These are phyloP conservation scores for Bovichtus variegatus DNA, from an alignment of 2,797 vertebrate genomes.

Conservation along the genomic window DNA sequence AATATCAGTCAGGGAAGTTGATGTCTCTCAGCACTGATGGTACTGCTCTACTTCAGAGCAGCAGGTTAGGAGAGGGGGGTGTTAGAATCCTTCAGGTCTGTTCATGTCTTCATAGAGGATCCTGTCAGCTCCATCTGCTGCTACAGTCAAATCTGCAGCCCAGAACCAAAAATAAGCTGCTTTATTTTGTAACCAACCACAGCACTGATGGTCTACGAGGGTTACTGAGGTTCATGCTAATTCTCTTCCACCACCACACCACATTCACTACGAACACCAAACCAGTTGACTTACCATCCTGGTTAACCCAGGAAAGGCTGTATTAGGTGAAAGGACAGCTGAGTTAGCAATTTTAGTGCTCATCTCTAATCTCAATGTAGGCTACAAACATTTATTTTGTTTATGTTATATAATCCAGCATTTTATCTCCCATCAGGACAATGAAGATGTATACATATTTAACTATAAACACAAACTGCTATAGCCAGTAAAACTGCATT, in stretches of 20 bases:
- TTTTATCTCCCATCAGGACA: background rate
- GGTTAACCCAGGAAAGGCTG: slow-evolving; percentile 77
- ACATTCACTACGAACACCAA: slow-evolving; percentile 24
- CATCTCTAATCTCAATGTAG: background rate
- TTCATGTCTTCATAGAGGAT: background rate
- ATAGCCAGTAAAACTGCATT: background rate
- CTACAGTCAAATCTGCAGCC: slow-evolving; percentile 14
- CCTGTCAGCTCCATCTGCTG: slow-evolving; percentile 14
- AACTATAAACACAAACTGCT: background rate
- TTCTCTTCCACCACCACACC: background rate
- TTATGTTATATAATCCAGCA: background rate
- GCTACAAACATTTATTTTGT: background rate
- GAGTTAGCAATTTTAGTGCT: slow-evolving; percentile 19
- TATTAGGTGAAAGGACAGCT: slow-evolving; percentile 43
- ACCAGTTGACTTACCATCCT: slow-evolving; percentile 50
- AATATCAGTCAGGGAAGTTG: background rate
- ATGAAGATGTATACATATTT: background rate
- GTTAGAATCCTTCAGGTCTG: background rate
- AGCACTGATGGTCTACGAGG: background rate
- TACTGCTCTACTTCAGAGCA: background rate
- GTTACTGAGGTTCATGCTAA: slow-evolving; percentile 2
- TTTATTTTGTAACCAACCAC: slow-evolving; percentile 22
- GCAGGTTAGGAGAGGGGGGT: background rate
- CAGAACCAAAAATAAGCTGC: slow-evolving; percentile 1
- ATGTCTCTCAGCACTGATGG: background rate